These are phyloP conservation scores for Rhamphomyia laevipes DNA, from an alignment of 2,888 invertebrate species.

Conservation along the genomic window DNA sequence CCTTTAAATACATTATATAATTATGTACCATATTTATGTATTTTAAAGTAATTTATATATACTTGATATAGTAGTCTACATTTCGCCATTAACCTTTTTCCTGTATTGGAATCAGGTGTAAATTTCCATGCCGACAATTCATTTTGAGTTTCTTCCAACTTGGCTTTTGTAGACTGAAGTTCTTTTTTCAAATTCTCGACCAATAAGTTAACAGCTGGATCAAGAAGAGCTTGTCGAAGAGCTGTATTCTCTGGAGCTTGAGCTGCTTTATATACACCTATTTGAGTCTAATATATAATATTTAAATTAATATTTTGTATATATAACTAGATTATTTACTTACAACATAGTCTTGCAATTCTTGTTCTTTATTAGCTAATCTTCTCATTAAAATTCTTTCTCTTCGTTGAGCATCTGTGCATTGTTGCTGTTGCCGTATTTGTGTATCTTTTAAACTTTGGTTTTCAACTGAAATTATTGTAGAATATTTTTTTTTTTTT, in stretches of 20 bases:
- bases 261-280: constrained; percentile 82
- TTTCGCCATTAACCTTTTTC: constrained; percentile 95
- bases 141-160: constrained; percentile 92
- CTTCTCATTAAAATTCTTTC: constrained; percentile 87
- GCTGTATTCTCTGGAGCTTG: constrained; percentile 68
- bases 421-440: constrained; percentile 68
- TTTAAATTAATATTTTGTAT: background rate
- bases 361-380: constrained; percentile 91
- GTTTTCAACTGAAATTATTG: constrained; percentile 34
- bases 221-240: constrained; percentile 72
- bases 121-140: constrained; percentile 98
- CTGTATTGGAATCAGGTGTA: constrained; percentile 97
- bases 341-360: constrained; percentile 92
- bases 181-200: constrained; percentile 86
- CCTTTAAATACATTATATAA: constrained; percentile 29
- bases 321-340: constrained; percentile 35
- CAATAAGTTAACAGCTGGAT: constrained; percentile 91
- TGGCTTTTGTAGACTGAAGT: constrained; percentile 75
- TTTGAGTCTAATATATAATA: constrained; percentile 61
- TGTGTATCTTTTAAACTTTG: constrained; percentile 49
- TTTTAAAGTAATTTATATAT: background rate
- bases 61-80: constrained; percentile 81
- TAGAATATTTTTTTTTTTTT: constrained; percentile 18
- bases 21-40: background rate
- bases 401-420: constrained; percentile 74